These are phyloP conservation scores for Clarias fuscus DNA, from an alignment of 2,797 vertebrate genomes.

Conservation along the genomic window DNA sequence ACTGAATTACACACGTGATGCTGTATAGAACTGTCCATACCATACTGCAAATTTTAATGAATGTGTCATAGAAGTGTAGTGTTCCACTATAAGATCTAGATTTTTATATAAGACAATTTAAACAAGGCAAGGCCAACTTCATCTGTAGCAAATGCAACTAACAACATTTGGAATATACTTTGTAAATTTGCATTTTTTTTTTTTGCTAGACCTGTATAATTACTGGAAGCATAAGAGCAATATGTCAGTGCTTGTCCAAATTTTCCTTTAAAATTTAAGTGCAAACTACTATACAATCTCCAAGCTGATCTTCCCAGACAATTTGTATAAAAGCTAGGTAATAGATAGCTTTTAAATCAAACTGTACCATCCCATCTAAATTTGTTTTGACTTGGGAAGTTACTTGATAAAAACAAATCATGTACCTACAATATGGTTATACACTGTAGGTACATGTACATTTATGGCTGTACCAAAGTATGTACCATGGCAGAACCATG, in stretches of 20 bases:
- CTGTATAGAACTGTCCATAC: background rate
- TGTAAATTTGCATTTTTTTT: background rate
- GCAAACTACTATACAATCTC: background rate
- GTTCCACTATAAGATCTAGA: background rate
- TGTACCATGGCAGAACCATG: no score
- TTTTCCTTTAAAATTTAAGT: background rate
- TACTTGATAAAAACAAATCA: no score
- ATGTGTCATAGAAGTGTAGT: no score
- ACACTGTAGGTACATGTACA: no score
- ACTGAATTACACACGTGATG: background rate
- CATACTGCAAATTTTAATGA: background rate
- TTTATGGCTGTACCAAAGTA: no score
- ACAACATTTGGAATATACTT: background rate
- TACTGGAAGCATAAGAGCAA: no score
- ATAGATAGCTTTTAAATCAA: no score
- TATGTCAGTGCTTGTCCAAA: background rate
- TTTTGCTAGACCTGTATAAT: background rate
- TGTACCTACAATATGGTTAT: no score
- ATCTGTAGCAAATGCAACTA: background rate
- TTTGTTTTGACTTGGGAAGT: no score
- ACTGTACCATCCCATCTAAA: no score
- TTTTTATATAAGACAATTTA: background rate
- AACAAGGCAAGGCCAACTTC: background rate
- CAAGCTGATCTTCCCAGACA: background rate
- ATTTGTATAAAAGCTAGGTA: no score